These are phyloP conservation scores for Autographa gamma DNA, from an alignment of 2,888 invertebrate genomes.

Conservation along the genomic window DNA sequence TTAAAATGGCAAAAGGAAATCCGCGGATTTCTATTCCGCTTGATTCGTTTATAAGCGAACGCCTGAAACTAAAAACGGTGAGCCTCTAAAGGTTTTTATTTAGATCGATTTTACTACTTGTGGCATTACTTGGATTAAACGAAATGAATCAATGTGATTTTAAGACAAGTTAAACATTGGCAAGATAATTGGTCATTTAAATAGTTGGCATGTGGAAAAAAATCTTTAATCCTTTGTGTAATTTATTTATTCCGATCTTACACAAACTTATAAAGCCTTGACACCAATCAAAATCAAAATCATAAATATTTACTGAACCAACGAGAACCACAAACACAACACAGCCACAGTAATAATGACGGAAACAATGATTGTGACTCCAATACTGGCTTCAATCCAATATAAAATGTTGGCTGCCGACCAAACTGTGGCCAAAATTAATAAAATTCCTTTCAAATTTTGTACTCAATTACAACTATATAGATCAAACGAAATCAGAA, in stretches of 20 bases:
- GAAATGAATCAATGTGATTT: not conserved
- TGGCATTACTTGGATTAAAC: no score
- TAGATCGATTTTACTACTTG: not conserved
- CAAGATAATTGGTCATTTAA: no score
- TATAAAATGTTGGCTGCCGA: slow-evolving; percentile 51
- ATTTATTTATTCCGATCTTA: not conserved
- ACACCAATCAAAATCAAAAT: not conserved
- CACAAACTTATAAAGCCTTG: not conserved
- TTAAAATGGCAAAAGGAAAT: slow-evolving; percentile 29
- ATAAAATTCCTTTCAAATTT: slow-evolving; percentile 46
- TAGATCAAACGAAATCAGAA: not conserved
- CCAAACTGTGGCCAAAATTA: slow-evolving; percentile 55
- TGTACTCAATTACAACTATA: slow-evolving; percentile 47
- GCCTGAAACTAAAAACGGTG: slow-evolving; percentile 15
- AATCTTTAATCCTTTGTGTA: not conserved
- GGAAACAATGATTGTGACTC: slow-evolving; percentile 51
- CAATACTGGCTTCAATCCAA: slow-evolving; percentile 54
- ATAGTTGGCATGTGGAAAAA: not conserved
- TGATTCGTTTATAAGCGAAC: slow-evolving; percentile 19
- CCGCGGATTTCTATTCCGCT: slow-evolving; percentile 5
- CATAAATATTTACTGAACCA: slow-evolving; percentile 5
- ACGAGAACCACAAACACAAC: slow-evolving; percentile 9
- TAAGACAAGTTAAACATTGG: no score
- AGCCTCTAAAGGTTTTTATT: not conserved
- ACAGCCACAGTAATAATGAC: slow-evolving; percentile 29